These are phyloP conservation scores for Alaudala cheleensis DNA, from an alignment of 2,113 vertebrate genomes.

Conservation along the genomic window DNA sequence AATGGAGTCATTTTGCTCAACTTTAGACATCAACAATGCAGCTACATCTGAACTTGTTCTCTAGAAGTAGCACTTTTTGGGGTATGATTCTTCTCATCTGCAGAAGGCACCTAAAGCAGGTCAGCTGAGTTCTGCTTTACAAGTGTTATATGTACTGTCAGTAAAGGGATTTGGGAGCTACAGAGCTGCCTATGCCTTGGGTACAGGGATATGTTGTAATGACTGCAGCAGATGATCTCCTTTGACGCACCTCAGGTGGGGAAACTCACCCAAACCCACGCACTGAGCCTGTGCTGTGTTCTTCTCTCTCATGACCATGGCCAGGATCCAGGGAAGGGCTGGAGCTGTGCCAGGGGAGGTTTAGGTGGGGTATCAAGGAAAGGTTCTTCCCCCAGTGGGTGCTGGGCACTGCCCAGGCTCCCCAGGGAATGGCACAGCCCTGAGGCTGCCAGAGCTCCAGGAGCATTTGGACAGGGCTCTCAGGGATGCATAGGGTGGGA, in stretches of 20 bases:
- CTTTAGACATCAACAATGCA: background rate
- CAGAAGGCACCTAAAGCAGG: background rate
- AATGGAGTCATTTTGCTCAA: background rate
- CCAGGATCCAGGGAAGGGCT: rapidly evolving
- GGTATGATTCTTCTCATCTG: background rate
- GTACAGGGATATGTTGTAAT: background rate
- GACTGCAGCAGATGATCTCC: background rate
- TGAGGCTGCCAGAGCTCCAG: background rate
- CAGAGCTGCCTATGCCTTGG: background rate
- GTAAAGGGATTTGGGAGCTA: background rate
- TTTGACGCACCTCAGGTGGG: background rate
- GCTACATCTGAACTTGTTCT: background rate
- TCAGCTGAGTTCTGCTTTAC: background rate
- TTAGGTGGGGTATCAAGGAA: background rate
- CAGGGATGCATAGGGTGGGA: background rate
- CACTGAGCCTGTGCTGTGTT: background rate
- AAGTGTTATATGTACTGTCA: background rate
- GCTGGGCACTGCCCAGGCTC: background rate
- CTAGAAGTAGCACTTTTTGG: background rate
- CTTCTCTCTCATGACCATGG: background rate
- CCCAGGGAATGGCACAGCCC: rapidly evolving
- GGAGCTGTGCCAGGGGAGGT: rapidly evolving
- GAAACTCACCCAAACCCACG: rapidly evolving
- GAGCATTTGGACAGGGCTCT: rapidly evolving
- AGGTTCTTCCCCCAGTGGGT: background rate